These are phyloP conservation scores for Tachysurus fulvidraco DNA, from an alignment of 2,113 vertebrate species.

Conservation along the genomic window DNA sequence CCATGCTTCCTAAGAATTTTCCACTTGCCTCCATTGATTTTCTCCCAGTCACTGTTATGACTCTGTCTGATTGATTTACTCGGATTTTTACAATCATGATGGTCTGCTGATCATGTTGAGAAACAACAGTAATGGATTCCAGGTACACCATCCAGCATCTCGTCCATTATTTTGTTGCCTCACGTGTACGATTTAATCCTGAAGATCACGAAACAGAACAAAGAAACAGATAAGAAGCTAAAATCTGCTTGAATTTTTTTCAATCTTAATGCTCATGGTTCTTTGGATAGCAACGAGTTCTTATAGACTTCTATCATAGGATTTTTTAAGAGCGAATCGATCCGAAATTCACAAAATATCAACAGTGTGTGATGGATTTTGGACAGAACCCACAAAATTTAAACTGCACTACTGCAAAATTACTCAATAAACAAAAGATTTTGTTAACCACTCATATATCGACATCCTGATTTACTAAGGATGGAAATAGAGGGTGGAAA, in stretches of 20 bases:
- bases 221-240: not conserved
- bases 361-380: not conserved
- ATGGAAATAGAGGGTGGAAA: not conserved
- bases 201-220: not conserved
- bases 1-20: not conserved
- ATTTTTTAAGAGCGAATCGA: not conserved
- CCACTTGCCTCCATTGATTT: not conserved
- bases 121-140: not conserved
- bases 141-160: not conserved
- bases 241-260: not conserved
- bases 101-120: slow-evolving; percentile 1
- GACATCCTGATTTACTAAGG: not conserved
- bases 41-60: not conserved
- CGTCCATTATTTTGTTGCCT: not conserved
- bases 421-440: not conserved
- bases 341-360: not conserved
- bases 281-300: not conserved
- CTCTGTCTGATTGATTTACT: slow-evolving; percentile 5
- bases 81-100: not conserved
- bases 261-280: not conserved
- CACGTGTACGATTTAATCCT: not conserved
- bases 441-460: too few species aligned
- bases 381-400: not conserved
- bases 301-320: not conserved
- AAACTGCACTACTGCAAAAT: not conserved